Evolutionary conservation across 2,888 invertebrate species (phyloP).

Genomic region (Thelaira solivaga): DNA sequence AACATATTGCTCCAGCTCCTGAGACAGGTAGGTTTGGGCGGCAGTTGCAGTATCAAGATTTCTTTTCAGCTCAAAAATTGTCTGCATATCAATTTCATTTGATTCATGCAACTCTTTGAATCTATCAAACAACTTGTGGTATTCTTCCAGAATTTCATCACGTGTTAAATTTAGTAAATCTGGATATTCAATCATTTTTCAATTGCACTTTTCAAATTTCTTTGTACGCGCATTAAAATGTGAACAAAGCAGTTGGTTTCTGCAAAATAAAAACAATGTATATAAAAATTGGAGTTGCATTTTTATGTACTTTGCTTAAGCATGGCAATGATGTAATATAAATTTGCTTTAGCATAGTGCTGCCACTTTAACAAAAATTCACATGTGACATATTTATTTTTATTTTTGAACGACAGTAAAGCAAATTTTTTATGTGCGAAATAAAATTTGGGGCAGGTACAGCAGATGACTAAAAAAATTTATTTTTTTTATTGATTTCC

Average conservation of each 20-base stretch:
- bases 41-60: conserved; percentile 72
- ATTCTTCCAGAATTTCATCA: conserved; percentile 75
- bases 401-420: no score
- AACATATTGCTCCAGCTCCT: conserved; percentile 72
- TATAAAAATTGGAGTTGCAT: no score
- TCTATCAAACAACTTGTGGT: conserved; percentile 68
- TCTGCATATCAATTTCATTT: conserved; percentile 72
- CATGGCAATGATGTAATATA: no score
- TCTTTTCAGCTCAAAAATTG: conserved; percentile 73
- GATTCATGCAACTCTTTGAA: conserved; percentile 67
- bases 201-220: not conserved
- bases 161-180: conserved; percentile 66
- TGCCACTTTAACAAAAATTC: no score
- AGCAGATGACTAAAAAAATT: no score
- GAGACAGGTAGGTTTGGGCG: conserved; percentile 71
- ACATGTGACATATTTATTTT: no score
- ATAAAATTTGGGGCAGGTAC: no score
- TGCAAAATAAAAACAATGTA: no score
- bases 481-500: no score
- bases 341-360: no score
- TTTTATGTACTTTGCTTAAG: no score
- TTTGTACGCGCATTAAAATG: not conserved
- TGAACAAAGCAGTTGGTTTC: not conserved
- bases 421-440: no score
- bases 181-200: conserved; percentile 47